These are phyloP conservation scores for Symphodus melops DNA, from an alignment of 2,113 vertebrate genomes.

Conservation along the genomic window DNA sequence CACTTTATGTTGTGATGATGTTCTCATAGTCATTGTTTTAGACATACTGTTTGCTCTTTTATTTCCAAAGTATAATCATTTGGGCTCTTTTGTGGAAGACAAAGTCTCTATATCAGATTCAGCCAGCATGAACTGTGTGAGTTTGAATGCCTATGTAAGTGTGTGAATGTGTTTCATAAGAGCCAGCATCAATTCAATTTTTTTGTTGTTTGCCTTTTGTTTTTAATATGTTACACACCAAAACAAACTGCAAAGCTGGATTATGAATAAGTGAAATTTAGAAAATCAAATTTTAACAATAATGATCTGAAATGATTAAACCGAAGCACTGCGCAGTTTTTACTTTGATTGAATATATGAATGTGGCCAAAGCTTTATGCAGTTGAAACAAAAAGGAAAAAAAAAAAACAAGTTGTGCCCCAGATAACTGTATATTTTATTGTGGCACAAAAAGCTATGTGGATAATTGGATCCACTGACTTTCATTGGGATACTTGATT, in stretches of 20 bases:
- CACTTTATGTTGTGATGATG: conserved; percentile 84
- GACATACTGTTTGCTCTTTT: conserved; percentile 73
- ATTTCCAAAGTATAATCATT: conserved; percentile 83
- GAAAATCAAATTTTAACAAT: conserved; percentile 68
- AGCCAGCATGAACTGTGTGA: conserved; percentile 80
- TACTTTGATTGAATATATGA: conserved; percentile 89
- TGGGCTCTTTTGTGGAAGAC: conserved; percentile 75
- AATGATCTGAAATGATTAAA: conserved; percentile 70
- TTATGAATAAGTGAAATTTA: conserved; percentile 72
- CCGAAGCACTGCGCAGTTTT: conserved; percentile 89
- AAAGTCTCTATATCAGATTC: conserved; percentile 74
- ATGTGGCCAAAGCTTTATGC: conserved; percentile 97
- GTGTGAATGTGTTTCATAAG: conserved; percentile 59
- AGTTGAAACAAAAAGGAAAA: conserved; percentile 85
- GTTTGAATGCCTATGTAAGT: conserved; percentile 57
- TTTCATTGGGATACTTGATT: conserved; percentile 88
- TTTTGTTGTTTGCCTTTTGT: conserved; percentile 54
- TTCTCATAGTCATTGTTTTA: conserved; percentile 79
- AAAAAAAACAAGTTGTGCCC: conserved; percentile 79
- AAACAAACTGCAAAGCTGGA: conserved; percentile 81
- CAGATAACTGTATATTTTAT: conserved; percentile 84
- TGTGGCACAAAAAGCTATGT: conserved; percentile 79
- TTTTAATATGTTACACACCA: conserved; percentile 80
- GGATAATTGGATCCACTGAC: conserved; percentile 78
- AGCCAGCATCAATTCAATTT: conserved; percentile 81